Conservation (phyloP, 2,888 invertebrate species). For the Lampropteryx suffumata region DNA sequence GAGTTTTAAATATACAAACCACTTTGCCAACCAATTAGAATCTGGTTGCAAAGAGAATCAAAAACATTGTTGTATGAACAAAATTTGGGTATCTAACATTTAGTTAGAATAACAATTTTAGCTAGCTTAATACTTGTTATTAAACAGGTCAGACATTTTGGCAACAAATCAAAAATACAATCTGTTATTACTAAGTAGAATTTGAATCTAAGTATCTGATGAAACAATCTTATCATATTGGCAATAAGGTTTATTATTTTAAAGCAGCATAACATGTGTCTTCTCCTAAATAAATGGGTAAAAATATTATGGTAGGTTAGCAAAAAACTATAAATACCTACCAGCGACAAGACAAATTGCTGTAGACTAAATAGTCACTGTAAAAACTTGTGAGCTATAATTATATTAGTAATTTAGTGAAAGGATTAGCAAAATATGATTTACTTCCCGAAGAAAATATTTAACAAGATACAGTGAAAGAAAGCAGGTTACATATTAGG, state of each 20-base stretch:
- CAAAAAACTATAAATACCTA: constrained; percentile 9
- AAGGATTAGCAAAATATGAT: too few species aligned
- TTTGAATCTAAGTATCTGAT: constrained; percentile 27
- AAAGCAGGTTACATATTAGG: too few species aligned
- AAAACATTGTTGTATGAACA: neutral
- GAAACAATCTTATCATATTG: constrained; percentile 17
- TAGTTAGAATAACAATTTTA: constrained; percentile 34
- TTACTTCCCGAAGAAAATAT: too few species aligned
- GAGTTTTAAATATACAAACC: too few species aligned
- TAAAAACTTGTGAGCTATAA: too few species aligned
- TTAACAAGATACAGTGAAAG: too few species aligned
- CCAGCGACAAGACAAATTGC: constrained; percentile 9
- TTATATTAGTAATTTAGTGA: too few species aligned
- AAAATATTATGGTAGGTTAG: constrained; percentile 9
- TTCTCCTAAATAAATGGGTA: constrained; percentile 5
- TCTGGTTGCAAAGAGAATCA: neutral
- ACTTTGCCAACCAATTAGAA: too few species aligned
- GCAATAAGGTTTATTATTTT: constrained; percentile 11
- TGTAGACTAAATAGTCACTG: neutral
- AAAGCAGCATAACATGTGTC: constrained; percentile 1
- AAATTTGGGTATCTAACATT: constrained; percentile 16
- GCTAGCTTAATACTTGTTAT: constrained; percentile 38
- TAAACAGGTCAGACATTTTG: constrained; percentile 60
- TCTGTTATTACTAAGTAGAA: constrained; percentile 28
- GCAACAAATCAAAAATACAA: constrained; percentile 56